These are phyloP conservation scores for Hassar affinis DNA, from an alignment of 2,113 vertebrate genomes.

Conservation along the genomic window DNA sequence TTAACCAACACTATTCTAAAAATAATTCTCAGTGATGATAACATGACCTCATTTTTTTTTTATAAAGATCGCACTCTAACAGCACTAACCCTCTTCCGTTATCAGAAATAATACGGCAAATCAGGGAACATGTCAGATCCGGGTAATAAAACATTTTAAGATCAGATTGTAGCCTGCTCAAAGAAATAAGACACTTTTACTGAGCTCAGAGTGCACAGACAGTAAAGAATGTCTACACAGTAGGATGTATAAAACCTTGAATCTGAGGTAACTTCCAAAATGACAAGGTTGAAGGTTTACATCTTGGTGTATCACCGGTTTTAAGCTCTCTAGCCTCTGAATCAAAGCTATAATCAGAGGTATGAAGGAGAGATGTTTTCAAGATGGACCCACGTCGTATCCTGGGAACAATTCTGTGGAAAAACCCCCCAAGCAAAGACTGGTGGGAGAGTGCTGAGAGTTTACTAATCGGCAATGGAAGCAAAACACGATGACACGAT, in stretches of 20 bases:
- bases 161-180: background rate
- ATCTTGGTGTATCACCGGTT: background rate
- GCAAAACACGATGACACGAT: no score
- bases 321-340: background rate
- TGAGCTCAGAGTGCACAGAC: background rate
- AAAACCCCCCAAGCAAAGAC: no score
- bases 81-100: background rate
- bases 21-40: background rate
- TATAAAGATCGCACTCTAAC: background rate
- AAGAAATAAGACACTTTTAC: background rate
- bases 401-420: no score
- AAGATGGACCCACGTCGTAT: no score
- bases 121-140: no score
- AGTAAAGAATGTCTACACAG: background rate
- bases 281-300: background rate
- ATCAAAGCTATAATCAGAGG: background rate
- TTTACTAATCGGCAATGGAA: no score
- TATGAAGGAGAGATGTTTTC: background rate
- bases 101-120: no score
- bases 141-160: background rate
- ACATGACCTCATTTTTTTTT: background rate
- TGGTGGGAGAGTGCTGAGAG: no score
- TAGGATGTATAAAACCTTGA: background rate
- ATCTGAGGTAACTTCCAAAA: background rate
- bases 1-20: background rate